phyloP scores from a whole-genome alignment of 2,888 invertebrate species.

The Drosophila subquinaria region DNA sequence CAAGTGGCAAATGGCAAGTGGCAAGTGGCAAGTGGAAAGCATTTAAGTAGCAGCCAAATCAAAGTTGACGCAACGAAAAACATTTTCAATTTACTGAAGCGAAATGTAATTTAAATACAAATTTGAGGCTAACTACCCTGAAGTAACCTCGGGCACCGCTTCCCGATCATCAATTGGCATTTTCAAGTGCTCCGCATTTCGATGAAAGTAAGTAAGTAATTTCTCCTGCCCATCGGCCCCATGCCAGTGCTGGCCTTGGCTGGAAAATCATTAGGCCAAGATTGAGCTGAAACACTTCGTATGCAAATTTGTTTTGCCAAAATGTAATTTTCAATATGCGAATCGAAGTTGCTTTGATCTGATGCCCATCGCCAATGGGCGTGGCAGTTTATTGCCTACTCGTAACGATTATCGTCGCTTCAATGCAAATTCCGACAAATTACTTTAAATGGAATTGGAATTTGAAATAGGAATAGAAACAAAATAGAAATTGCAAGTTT shows the following conservation, averaged over 20 bases:
- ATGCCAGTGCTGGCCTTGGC: slow-evolving; percentile 21
- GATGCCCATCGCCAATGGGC: slow-evolving; percentile 37
- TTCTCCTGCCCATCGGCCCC: slow-evolving; percentile 2
- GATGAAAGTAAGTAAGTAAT: slow-evolving; percentile 42
- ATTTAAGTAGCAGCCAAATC: slow-evolving; percentile 61
- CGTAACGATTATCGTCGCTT: slow-evolving; percentile 68
- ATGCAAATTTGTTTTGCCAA: slow-evolving; percentile 70
- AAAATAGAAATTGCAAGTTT: slow-evolving; percentile 5
- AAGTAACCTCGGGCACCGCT: slow-evolving; percentile 25
- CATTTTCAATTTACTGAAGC: slow-evolving; percentile 62
- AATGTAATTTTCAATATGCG: slow-evolving; percentile 70
- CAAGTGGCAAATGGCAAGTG: slow-evolving; percentile 8
- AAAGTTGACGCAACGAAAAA: slow-evolving; percentile 46
- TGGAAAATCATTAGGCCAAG: slow-evolving; percentile 73
- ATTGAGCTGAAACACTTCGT: slow-evolving; percentile 64
- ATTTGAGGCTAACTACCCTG: slow-evolving; percentile 41
- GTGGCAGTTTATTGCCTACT: slow-evolving; percentile 65
- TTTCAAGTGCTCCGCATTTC: slow-evolving; percentile 46
- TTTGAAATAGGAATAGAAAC: slow-evolving; percentile 16
- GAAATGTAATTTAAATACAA: slow-evolving; percentile 65
- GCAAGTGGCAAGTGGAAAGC: slow-evolving; percentile 25
- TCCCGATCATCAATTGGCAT: slow-evolving; percentile 55
- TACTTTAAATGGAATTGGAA: slow-evolving; percentile 52
- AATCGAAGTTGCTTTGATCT: slow-evolving; percentile 43
- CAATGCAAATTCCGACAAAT: slow-evolving; percentile 64